A percentile compares a stretch with the other conserved stretches of the same genome.
Evolutionary conservation across 2,888 invertebrate species (phyloP).

Genomic region (Ferrisia virgata): DNA sequence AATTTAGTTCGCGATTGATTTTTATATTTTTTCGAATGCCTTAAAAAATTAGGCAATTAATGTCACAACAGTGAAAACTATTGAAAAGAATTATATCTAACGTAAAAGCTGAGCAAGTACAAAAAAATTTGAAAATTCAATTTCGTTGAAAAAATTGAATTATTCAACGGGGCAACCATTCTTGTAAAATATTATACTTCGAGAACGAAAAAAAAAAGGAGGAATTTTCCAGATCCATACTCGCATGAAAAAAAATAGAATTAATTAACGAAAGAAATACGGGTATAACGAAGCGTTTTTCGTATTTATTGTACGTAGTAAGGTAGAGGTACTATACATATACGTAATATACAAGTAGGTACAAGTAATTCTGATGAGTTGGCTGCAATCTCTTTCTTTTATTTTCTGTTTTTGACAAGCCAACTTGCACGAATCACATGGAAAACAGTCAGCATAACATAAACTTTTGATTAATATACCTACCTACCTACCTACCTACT

Average conservation of each 20-base stretch:
- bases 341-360: not conserved
- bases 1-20: not conserved
- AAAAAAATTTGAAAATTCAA: not conserved
- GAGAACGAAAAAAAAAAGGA: not conserved
- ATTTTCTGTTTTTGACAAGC: constrained; percentile 25
- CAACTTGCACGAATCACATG: not conserved
- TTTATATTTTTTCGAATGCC: not conserved
- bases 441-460: not conserved
- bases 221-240: not conserved
- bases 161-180: not conserved
- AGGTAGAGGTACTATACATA: no score
- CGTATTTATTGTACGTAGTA: not conserved
- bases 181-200: not conserved
- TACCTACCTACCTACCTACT: no score
- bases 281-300: not conserved
- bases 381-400: not conserved
- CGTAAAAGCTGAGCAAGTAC: not conserved
- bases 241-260: not conserved
- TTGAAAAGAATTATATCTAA: not conserved
- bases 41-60: not conserved
- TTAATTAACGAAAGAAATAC: constrained; percentile 12
- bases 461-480: constrained; percentile 16
- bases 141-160: not conserved
- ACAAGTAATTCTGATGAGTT: not conserved
- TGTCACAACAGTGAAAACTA: not conserved